Evolutionary conservation across 2,888 invertebrate genomes (phyloP).

Genomic region (Oligia latruncula): DNA sequence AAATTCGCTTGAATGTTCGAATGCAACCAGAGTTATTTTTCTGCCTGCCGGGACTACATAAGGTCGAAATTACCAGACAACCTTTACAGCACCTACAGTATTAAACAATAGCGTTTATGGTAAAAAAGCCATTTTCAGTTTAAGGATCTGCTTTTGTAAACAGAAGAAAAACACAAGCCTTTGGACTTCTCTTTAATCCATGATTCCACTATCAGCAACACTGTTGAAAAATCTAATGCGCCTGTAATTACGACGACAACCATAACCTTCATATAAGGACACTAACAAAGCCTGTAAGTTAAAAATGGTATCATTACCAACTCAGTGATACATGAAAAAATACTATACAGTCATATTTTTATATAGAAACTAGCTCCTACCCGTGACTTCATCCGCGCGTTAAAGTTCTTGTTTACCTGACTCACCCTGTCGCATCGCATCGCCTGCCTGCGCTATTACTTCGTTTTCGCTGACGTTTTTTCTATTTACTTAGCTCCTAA

Average conservation of each 20-base stretch:
- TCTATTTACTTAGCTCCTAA: too few relatives aligned
- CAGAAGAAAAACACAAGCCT: background rate
- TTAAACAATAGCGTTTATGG: too few relatives aligned
- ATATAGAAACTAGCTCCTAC: background rate
- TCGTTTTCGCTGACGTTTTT: too few relatives aligned
- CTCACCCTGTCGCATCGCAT: background rate
- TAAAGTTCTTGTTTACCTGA: background rate
- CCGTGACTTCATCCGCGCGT: background rate
- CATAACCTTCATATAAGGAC: too few relatives aligned
- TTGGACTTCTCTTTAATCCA: background rate
- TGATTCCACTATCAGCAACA: background rate
- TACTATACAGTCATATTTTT: background rate
- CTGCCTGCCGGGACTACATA: too few relatives aligned
- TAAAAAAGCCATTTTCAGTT: background rate
- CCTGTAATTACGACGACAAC: background rate
- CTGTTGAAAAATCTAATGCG: background rate
- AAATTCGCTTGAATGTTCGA: too few relatives aligned
- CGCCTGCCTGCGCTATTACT: too few relatives aligned
- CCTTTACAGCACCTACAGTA: background rate
- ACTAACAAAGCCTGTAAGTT: background rate
- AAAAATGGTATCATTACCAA: background rate
- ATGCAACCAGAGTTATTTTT: too few relatives aligned
- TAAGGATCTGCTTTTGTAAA: background rate
- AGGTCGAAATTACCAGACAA: too few relatives aligned
- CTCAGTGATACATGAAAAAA: background rate